These are phyloP conservation scores for Autographa pulchrina DNA, from an alignment of 2,888 invertebrate genomes.

Conservation along the genomic window DNA sequence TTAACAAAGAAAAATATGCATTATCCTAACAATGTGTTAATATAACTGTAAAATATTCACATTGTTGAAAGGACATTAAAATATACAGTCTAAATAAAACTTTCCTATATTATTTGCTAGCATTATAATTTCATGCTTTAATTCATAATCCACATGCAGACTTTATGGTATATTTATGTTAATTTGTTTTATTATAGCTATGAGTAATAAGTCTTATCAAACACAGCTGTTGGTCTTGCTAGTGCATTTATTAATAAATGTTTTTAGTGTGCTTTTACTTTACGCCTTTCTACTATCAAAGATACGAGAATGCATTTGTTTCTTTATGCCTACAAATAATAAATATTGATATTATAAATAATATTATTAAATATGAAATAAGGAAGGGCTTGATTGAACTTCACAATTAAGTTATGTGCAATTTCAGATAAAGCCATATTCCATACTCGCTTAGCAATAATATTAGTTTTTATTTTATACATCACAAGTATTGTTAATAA, in stretches of 20 bases:
- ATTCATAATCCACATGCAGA: not conserved
- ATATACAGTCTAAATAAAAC: not conserved
- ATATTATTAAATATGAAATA: constrained; percentile 24
- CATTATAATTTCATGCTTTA: not conserved
- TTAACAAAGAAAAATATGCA: too few species aligned
- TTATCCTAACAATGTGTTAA: not conserved
- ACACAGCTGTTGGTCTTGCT: not conserved
- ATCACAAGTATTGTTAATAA: constrained; percentile 48
- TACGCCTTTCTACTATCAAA: constrained; percentile 53
- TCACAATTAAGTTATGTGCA: constrained; percentile 26
- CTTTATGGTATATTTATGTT: not conserved
- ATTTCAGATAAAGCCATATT: constrained; percentile 43
- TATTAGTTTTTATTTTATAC: constrained; percentile 36
- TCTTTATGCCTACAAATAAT: constrained; percentile 13
- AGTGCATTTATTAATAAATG: constrained; percentile 3
- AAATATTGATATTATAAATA: constrained; percentile 2
- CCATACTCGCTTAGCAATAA: constrained; percentile 49
- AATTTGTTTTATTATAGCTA: not conserved
- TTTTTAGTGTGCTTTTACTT: constrained; percentile 10
- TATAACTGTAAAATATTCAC: not conserved
- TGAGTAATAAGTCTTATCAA: not conserved
- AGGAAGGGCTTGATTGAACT: constrained; percentile 25
- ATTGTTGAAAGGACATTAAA: not conserved
- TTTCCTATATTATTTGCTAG: not conserved
- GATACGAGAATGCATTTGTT: constrained; percentile 33